Evolutionary conservation across 2,113 vertebrate species (phyloP).

Genomic region (Bettongia penicillata): DNA sequence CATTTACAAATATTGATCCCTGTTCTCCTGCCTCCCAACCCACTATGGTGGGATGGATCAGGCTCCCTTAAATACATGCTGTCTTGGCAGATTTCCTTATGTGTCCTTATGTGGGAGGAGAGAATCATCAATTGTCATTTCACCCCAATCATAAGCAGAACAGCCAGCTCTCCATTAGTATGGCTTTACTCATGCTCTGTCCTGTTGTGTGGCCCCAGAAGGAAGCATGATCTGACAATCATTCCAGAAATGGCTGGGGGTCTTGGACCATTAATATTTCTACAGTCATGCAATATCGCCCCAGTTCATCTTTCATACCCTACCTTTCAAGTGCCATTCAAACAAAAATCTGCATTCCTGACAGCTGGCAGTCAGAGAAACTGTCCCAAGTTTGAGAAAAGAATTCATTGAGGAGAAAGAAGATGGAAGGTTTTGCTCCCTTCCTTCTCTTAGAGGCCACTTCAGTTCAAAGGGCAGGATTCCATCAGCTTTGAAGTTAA

Average conservation of each 20-base stretch:
- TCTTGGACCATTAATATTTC: not conserved
- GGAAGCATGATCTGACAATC: not conserved
- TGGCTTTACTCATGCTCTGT: not conserved
- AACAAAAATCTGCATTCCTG: not conserved
- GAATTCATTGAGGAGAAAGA: not conserved
- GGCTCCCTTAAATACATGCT: not conserved
- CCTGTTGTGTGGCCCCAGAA: not conserved
- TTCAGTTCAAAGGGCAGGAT: not conserved
- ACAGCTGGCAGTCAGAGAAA: not conserved
- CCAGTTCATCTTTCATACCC: not conserved
- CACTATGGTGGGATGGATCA: not conserved
- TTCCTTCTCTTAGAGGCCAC: not conserved
- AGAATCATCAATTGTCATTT: not conserved
- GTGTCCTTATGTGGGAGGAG: not conserved
- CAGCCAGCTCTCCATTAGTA: no score
- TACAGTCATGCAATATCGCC: not conserved
- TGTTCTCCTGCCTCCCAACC: no score
- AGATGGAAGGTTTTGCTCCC: not conserved
- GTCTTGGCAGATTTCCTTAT: not conserved
- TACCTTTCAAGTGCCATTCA: not conserved
- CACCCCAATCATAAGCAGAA: not conserved
- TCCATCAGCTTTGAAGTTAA: not conserved
- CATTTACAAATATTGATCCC: constrained; percentile 72
- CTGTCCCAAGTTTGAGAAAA: not conserved
- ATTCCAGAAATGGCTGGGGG: accelerated